These are phyloP conservation scores for Dicranocentrus wangi DNA, from an alignment of 2,888 invertebrate species.

Conservation along the genomic window DNA sequence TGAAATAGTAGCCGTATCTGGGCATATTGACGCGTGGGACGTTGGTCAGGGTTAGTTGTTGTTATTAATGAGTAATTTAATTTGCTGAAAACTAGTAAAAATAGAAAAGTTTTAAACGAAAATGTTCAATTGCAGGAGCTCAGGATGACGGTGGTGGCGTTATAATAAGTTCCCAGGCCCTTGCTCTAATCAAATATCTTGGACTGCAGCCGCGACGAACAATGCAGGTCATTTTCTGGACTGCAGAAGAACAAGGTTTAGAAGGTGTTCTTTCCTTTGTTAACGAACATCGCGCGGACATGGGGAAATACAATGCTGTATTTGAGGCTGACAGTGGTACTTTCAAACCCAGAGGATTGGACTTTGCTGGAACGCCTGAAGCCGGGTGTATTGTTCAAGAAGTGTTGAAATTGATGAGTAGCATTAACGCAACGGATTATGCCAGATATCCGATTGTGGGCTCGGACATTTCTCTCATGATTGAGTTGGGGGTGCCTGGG, in stretches of 20 bases:
- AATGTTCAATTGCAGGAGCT: constrained; percentile 50
- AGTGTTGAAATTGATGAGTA: constrained; percentile 80
- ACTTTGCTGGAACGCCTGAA: constrained; percentile 79
- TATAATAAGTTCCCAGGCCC: constrained; percentile 85
- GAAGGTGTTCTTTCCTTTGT: constrained; percentile 76
- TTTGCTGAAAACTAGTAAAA: background rate
- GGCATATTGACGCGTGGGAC: constrained; percentile 83
- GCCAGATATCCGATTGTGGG: constrained; percentile 78
- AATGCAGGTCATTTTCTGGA: constrained; percentile 85
- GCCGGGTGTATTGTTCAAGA: constrained; percentile 82
- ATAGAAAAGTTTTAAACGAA: no score
- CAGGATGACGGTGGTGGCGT: constrained; percentile 79
- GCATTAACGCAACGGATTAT: constrained; percentile 80
- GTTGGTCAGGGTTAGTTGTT: constrained; percentile 12
- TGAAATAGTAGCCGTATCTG: constrained; percentile 83
- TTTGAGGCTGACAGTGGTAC: constrained; percentile 90
- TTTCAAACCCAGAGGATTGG: constrained; percentile 80
- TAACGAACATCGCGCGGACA: constrained; percentile 73
- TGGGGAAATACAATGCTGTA: constrained; percentile 74
- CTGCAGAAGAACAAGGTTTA: constrained; percentile 84
- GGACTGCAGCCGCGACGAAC: constrained; percentile 81
- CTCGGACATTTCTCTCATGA: constrained; percentile 82
- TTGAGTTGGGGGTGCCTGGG: constrained; percentile 81
- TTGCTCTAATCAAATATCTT: constrained; percentile 81
- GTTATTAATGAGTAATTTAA: no score